Conservation (phyloP, 2,113 vertebrate genomes). For the Vidua macroura region DNA sequence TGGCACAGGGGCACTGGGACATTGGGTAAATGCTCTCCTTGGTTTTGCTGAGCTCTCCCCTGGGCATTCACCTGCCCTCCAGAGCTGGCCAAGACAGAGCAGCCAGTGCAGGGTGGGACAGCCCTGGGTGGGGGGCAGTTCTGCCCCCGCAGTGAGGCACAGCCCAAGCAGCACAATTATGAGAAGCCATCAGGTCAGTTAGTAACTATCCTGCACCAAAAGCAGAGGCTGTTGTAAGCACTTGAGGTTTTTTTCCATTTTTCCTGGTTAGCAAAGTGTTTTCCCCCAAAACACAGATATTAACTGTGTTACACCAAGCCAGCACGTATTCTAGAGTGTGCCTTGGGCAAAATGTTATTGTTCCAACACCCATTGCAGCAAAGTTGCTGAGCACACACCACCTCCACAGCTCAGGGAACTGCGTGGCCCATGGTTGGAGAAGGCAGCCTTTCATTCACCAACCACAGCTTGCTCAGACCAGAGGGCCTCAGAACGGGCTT, state of each 20-base stretch:
- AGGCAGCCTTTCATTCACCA: accelerated
- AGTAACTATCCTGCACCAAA: background rate
- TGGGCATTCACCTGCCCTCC: accelerated
- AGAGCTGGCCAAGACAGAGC: background rate
- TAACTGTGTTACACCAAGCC: background rate
- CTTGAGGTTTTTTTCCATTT: background rate
- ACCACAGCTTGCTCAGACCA: accelerated
- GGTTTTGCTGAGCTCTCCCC: background rate
- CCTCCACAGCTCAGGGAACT: accelerated
- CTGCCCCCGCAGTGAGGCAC: accelerated
- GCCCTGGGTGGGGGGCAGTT: background rate
- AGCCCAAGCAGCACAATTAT: background rate
- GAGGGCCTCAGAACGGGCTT: too few relatives aligned
- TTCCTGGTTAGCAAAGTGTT: background rate
- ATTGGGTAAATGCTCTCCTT: accelerated
- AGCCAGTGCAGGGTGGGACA: accelerated
- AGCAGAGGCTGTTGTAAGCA: background rate
- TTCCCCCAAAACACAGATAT: background rate
- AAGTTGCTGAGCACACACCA: background rate
- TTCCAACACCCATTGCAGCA: background rate
- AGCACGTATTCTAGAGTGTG: background rate
- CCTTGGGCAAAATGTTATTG: background rate
- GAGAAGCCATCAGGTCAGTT: accelerated
- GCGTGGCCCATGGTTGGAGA: accelerated
- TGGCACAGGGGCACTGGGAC: background rate